phyloP scores from a whole-genome alignment of 2,113 vertebrate species.

The Strix uralensis region DNA sequence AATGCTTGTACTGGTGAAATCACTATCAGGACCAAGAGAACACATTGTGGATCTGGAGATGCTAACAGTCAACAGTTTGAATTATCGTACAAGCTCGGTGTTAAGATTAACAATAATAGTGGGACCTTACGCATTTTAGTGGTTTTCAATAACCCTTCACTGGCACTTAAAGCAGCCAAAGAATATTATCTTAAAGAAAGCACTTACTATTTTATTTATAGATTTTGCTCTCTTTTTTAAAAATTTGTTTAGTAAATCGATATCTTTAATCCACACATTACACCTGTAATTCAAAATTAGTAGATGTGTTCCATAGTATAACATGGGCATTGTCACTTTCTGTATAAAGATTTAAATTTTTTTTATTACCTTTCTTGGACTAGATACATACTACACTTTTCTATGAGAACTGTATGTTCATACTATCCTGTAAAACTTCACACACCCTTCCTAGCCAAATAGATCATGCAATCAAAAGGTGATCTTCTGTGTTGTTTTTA shows the following conservation, averaged over 20 bases:
- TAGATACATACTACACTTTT: slow-evolving; percentile 62
- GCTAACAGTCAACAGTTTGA: slow-evolving; percentile 92
- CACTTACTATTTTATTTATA: slow-evolving; percentile 84
- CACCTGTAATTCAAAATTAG: slow-evolving; percentile 68
- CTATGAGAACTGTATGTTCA: slow-evolving; percentile 57
- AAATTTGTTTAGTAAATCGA: slow-evolving; percentile 70
- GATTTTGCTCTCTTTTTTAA: slow-evolving; percentile 61
- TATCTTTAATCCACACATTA: slow-evolving; percentile 70
- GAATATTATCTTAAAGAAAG: slow-evolving; percentile 68
- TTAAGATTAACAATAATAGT: slow-evolving; percentile 94
- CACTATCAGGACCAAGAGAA: slow-evolving; percentile 88
- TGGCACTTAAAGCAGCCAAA: slow-evolving; percentile 70
- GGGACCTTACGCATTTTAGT: slow-evolving; percentile 89
- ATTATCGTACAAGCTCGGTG: slow-evolving; percentile 92
- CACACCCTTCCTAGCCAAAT: slow-evolving; percentile 55
- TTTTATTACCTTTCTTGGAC: slow-evolving; percentile 67
- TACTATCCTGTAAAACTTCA: slow-evolving; percentile 34
- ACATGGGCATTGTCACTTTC: slow-evolving; percentile 76
- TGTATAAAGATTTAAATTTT: slow-evolving; percentile 74
- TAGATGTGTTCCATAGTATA: slow-evolving; percentile 70
- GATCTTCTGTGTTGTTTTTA: slow-evolving; percentile 36
- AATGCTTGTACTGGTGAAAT: slow-evolving; percentile 95
- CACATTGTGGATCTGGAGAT: slow-evolving; percentile 96
- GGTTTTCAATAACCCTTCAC: background rate
- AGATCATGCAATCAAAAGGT: slow-evolving; percentile 29